Evolutionary conservation across 2,113 vertebrate species (phyloP).

Genomic region (Climacteris rufus): DNA sequence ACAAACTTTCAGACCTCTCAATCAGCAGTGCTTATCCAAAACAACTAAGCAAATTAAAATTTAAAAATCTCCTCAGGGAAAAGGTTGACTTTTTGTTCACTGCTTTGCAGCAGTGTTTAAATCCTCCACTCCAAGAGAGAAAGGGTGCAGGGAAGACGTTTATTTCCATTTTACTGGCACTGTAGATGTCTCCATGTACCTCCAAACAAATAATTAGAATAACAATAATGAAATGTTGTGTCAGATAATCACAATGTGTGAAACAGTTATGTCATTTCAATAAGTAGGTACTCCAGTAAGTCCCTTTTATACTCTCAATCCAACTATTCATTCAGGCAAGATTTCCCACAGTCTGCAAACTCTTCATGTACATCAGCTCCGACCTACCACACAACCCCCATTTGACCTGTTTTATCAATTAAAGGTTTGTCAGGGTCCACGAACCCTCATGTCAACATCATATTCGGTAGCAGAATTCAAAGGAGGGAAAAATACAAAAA

Average conservation of each 20-base stretch:
- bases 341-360: conserved; percentile 7
- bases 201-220: conserved; percentile 7
- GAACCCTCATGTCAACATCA: neutral
- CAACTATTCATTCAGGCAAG: neutral
- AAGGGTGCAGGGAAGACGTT: neutral
- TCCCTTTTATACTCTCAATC: conserved; percentile 16
- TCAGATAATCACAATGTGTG: conserved; percentile 27
- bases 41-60: neutral
- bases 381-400: neutral
- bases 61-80: neutral
- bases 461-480: neutral
- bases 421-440: neutral
- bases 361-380: neutral
- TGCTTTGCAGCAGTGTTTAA: neutral
- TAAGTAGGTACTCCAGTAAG: neutral
- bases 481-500: neutral
- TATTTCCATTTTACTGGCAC: neutral
- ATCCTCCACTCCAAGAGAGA: neutral
- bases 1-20: neutral
- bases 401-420: neutral
- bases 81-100: neutral
- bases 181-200: neutral
- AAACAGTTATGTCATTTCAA: neutral
- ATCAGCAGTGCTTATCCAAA: neutral
- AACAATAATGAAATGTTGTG: conserved; percentile 1